A percentile compares a stretch with the other conserved stretches of the same genome.
Conservation (phyloP, 2,888 invertebrate species). For the Stramonita haemastoma region DNA sequence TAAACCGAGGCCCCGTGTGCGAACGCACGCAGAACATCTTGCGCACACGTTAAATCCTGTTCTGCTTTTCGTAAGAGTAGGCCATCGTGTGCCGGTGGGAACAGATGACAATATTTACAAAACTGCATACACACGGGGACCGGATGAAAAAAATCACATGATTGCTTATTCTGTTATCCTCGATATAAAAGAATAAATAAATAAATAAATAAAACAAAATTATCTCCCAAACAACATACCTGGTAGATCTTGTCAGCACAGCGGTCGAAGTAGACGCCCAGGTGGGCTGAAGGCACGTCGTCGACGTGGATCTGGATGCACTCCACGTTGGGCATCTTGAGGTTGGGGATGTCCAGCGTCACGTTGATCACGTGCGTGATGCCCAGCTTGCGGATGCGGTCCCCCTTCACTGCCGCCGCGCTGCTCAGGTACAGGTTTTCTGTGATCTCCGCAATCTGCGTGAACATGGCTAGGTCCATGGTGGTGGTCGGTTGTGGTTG, state of each 20-base stretch:
- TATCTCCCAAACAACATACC: conserved; percentile 58
- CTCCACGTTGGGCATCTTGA: conserved; percentile 78
- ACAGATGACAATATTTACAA: too few species aligned
- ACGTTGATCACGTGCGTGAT: conserved; percentile 89
- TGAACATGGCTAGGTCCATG: conserved; percentile 69
- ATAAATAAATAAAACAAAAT: not conserved
- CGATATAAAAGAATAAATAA: too few species aligned
- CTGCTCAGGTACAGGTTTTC: conserved; percentile 88
- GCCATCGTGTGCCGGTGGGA: too few species aligned
- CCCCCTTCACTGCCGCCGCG: conserved; percentile 85
- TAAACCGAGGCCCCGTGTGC: too few species aligned
- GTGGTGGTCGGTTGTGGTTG: not conserved
- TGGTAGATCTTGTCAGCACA: conserved; percentile 86
- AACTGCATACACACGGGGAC: too few species aligned
- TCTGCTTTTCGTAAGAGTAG: too few species aligned
- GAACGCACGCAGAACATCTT: too few species aligned
- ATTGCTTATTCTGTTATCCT: too few species aligned
- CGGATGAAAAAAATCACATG: too few species aligned
- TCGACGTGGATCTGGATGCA: conserved; percentile 86
- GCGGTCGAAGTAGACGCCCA: conserved; percentile 86
- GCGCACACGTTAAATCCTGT: too few species aligned
- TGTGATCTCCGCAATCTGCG: conserved; percentile 83
- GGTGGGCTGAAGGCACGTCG: conserved; percentile 86
- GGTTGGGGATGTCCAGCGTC: conserved; percentile 87
- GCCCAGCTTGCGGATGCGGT: conserved; percentile 83